Evolutionary conservation across 2,113 vertebrate species (phyloP), one percentile per base, ranked within the genome.

Genomic region (Chaenocephalus aceratus): DNA sequence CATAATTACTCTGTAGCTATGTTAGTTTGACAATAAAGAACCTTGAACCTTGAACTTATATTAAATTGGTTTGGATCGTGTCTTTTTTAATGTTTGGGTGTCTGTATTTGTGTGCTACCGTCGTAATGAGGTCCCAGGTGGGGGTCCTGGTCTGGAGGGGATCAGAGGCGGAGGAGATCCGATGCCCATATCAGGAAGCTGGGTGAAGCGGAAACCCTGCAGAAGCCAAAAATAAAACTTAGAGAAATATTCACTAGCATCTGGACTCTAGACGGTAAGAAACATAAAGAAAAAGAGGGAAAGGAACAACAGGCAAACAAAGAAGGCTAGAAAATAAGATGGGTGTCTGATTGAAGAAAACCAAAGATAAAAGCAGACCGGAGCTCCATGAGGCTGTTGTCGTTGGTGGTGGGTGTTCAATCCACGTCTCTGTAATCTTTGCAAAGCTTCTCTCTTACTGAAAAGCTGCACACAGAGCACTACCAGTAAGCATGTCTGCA

Each of bases 171-270:
- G 98, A 0, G 98, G 98, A 75, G 97, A 96, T 11, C 97, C 97
- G 90, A 98, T 96, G 83, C 97, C 96, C 97, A 99, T 99, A 75
- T 99, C 98, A 74, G 98, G 98, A 87, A 99, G 97, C 93, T 99
- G 98, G 56, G 98, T 99, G 92, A 99, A 99, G 80, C 97, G 96
- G 85, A 99, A 99, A 79, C 97, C 98, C 98, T 99, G 92, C 59
- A 77, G 58, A 67, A 75, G 53, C 10, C 65, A 87, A 3, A 82
- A 30, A 60, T 9, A 6, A 4, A 13, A 53, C 44, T 59, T n/a
- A 64, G 26, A 56, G 4, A 48, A 36, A 53, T 12, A 9, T 60
- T 15, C 10, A 14, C 10, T 1, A 30, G 51, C 6, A 21, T 34
- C 13, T 63, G 58, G 59, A 56, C 14, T 56, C n/a, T 16, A 14